Evolutionary conservation across 1,140 invertebrate species (phyloP).

Genomic region (Globodera rostochiensis): DNA sequence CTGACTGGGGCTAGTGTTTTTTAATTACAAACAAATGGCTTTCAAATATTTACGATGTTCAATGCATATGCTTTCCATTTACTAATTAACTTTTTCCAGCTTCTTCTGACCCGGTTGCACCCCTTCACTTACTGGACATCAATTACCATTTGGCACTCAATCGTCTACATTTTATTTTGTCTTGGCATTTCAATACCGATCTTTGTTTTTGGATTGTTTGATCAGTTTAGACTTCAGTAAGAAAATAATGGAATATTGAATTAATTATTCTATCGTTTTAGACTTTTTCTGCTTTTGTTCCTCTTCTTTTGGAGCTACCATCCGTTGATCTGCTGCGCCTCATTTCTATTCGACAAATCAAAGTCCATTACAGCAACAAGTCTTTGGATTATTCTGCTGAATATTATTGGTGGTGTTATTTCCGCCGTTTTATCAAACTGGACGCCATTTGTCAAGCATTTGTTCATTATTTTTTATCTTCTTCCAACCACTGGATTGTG

Average conservation of each 20-base stretch:
- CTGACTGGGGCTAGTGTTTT: no score
- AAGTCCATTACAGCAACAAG: neutral
- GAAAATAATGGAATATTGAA: conserved; percentile 29
- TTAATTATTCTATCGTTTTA: conserved; percentile 37
- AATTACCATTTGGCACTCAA: conserved; percentile 37
- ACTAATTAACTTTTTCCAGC: neutral
- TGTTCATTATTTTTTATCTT: neutral
- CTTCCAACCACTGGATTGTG: neutral
- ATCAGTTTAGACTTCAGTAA: conserved; percentile 24
- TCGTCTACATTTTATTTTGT: conserved; percentile 49
- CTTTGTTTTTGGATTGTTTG: conserved; percentile 41
- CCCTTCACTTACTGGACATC: conserved; percentile 47
- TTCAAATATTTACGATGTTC: no score
- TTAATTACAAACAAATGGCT: no score
- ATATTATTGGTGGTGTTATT: neutral
- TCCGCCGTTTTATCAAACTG: neutral
- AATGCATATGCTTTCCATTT: no score
- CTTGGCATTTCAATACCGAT: conserved; percentile 28
- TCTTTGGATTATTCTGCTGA: neutral
- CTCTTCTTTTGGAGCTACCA: conserved; percentile 36
- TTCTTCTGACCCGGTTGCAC: conserved; percentile 48
- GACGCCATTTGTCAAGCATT: neutral
- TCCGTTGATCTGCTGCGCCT: neutral
- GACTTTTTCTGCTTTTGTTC: conserved; percentile 38
- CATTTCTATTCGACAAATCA: neutral